These are phyloP conservation scores for Moxostoma hubbsi DNA, from an alignment of 2,797 vertebrate genomes.

Conservation along the genomic window DNA sequence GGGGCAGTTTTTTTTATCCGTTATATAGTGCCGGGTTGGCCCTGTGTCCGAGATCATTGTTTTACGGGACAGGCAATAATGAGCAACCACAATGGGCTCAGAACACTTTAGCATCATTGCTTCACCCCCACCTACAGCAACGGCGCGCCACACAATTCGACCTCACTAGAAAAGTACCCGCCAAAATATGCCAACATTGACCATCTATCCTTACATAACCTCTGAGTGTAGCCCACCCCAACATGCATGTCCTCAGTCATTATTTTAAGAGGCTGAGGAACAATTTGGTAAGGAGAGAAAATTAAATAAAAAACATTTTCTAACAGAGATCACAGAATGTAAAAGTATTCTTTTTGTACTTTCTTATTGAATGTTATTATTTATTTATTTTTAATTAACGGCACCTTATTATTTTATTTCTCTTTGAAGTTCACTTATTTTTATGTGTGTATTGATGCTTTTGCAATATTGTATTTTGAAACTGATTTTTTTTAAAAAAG, in stretches of 20 bases:
- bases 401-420: too few relatives aligned
- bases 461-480: too few relatives aligned
- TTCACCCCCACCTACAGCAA: conserved; percentile 73
- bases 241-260: not conserved
- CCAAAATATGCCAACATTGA: conserved; percentile 37
- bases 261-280: not conserved
- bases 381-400: too few relatives aligned
- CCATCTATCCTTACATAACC: conserved; percentile 24
- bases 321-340: too few relatives aligned
- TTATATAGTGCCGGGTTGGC: conserved; percentile 94
- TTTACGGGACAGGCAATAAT: conserved; percentile 84
- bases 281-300: not conserved
- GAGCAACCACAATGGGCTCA: conserved; percentile 99
- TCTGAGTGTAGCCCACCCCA: not conserved
- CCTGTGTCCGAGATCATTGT: conserved; percentile 91
- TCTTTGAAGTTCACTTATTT: too few relatives aligned
- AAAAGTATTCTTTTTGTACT: too few relatives aligned
- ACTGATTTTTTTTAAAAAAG: too few relatives aligned
- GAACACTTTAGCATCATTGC: conserved; percentile 94
- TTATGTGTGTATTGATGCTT: too few relatives aligned
- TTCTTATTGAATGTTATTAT: too few relatives aligned
- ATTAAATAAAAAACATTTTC: not conserved
- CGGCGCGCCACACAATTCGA: not conserved
- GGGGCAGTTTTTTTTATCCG: conserved; percentile 88
- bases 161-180: conserved; percentile 49